Percentiles rank a stretch among this genome's conserved stretches.
phyloP scores from a whole-genome alignment of 2,113 vertebrate genomes.

The Zosterops hypoxanthus region DNA sequence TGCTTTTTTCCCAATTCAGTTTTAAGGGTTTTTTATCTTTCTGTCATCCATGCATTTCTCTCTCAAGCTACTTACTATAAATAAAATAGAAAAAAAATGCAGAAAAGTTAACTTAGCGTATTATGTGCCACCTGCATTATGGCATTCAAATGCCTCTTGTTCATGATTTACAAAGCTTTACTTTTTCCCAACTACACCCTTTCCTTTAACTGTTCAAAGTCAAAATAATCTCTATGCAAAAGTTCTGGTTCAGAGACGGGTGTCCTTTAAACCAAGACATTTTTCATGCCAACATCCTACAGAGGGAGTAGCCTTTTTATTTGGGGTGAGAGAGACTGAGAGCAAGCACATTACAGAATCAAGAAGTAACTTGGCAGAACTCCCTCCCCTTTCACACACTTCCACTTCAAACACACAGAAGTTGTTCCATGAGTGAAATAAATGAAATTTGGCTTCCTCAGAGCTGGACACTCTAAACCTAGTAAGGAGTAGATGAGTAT shows the following conservation, averaged over 20 bases:
- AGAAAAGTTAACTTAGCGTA: neutral
- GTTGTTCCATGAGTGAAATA: neutral
- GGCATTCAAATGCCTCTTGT: neutral
- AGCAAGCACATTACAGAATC: neutral
- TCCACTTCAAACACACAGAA: neutral
- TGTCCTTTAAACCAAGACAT: neutral
- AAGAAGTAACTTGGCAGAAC: conserved; percentile 1
- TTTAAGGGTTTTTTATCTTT: neutral
- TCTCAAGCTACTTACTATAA: neutral
- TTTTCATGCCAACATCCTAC: neutral
- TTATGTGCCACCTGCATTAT: neutral
- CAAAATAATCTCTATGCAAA: neutral
- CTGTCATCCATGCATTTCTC: neutral
- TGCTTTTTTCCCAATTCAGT: neutral
- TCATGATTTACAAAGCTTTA: neutral
- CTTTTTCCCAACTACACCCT: neutral
- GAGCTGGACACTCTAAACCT: neutral
- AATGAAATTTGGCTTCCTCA: neutral
- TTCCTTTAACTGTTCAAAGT: neutral
- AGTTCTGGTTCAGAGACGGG: neutral
- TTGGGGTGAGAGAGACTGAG: neutral
- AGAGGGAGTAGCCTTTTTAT: neutral
- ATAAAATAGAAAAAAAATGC: neutral
- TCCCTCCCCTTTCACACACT: neutral
- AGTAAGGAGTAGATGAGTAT: neutral